Evolutionary conservation across 2,888 invertebrate genomes (phyloP), one percentile per base, ranked within the genome.

Genomic region (Acanthopleura granulata): DNA sequence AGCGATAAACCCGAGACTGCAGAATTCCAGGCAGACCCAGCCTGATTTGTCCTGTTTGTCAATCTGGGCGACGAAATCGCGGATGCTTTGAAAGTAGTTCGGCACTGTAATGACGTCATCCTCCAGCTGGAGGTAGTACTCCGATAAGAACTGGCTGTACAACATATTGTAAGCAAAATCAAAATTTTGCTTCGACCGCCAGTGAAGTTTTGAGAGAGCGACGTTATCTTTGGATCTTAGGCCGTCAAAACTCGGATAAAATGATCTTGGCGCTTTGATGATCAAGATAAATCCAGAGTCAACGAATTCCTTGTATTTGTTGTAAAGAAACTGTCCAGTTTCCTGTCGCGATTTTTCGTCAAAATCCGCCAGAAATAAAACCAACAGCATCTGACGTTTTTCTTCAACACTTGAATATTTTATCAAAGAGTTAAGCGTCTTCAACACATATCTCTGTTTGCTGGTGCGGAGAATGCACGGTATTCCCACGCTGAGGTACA

Each of bases 121-220:
- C 78, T 91, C 91, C 27, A 90, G 78, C 27, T 90, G 88, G 49
- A 91, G 77, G 77, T 90, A 90, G 78, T 88, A 90, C 50, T 83
- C 78, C 0, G 88, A 88, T 62, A 89, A 72, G 12, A 83, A 79
- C 29, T 82, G 78, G 12, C 87, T 79, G 75, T 89, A 91, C 74
- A 85, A 79, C 75, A 88, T 88, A 22, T 90, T 78, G 76, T 86
- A 90, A 0, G 89, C 88, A 79, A 89, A 91, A 80, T 91, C 91
- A 29, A 91, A 76, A 40, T 89, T 90, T 81, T 91, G 91, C 77
- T 91, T 91, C 0, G 91, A 84, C 49, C 91, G 78, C 91, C 91
- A 91, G 72, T 82, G 77, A 0, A 90, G 87, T 71, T 90, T 78
- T 18, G 84, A 81, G 22, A 82, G 77, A 0, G 87, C 79, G 75